Evolutionary conservation across 1,140 invertebrate genomes (phyloP).

Genomic region (Zaprionus vittiger): DNA sequence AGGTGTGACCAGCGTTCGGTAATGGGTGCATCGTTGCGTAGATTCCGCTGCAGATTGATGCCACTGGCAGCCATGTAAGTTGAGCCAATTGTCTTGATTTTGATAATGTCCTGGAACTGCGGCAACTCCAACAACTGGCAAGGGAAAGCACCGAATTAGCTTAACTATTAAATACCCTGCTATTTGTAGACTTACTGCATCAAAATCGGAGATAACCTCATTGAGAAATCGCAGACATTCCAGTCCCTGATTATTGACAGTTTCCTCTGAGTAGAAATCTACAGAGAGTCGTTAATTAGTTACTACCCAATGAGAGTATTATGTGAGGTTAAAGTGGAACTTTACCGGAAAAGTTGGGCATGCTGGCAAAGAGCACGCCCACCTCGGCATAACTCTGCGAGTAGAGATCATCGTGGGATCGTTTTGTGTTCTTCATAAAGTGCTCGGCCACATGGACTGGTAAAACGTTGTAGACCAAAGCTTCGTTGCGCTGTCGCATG

Average conservation of each 20-base stretch:
- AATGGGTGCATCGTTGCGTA: constrained; percentile 89
- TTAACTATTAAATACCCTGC: neutral
- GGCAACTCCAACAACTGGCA: constrained; percentile 91
- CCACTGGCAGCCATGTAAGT: constrained; percentile 99
- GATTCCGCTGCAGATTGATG: constrained; percentile 89
- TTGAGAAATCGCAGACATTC: constrained; percentile 98
- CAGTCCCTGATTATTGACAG: constrained; percentile 97
- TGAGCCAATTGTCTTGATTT: constrained; percentile 99
- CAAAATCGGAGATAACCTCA: constrained; percentile 99
- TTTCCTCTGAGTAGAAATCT: constrained; percentile 98
- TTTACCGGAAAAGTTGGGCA: constrained; percentile 95
- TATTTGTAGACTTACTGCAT: constrained; percentile 89
- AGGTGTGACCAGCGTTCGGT: constrained; percentile 93
- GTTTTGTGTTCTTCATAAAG: constrained; percentile 92
- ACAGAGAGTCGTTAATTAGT: neutral
- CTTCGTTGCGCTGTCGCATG: constrained; percentile 94
- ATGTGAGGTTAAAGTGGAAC: neutral
- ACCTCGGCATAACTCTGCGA: constrained; percentile 97
- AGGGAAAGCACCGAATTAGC: neutral
- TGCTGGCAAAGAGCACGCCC: constrained; percentile 96
- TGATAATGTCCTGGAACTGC: constrained; percentile 95
- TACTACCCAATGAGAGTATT: neutral
- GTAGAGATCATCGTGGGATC: constrained; percentile 95
- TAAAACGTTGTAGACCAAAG: constrained; percentile 93
- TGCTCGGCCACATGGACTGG: constrained; percentile 96